Base-by-base conservation (phyloP, 2,113 vertebrate species). In the Scophthalmus maximus region DNA sequence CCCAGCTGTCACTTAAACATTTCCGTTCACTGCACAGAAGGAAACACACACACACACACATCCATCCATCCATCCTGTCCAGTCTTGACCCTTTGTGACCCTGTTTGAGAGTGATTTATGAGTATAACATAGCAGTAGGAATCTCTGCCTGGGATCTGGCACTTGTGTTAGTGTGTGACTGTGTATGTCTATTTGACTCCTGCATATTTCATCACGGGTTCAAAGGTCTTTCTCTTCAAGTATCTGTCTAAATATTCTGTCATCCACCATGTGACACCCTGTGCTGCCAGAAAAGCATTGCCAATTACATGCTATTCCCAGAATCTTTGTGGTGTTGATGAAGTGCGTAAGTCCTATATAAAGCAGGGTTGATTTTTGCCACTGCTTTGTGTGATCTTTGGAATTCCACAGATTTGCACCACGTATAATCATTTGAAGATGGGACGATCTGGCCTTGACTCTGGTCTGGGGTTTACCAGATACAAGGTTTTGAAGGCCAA, bases 1-100 rank as follows among this genome's bases (percentile, higher is more conserved):
- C n/a, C 12, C 20, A 75, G 84, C 86, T 88, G 86, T 91, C 89
- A 87, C 77, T 86, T 89, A 88, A 80, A 86, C 77, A 89, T 88
- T 88, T 89, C 89, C 88, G 82, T 40, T 83, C 69, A 60, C 49
- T 0, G n/a, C 70, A 75, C 52, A 50, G 50, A 38, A 75, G 77
- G 77, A 86, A 87, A 36, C 58, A 57, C 68, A 44, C 73, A 73
- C 59, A 71, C 49, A 65, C 36, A 77, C 51, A 64, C 76, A 83
- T 70, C 78, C 75, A 85, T 79, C 61, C 70, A 82, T 87, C 65
- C 72, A 81, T 34, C 40, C 67, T 38, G 25, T 76, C 76, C 63
- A 69, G 17, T 66, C 15, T 8, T 74, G 82, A 88, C 87, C 86
- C 46, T 65, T 29, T 15, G 72, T 86, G 85, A 89, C 84, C 86